phyloP scores from a whole-genome alignment of 2,113 vertebrate species.

The Ailurus styani region DNA sequence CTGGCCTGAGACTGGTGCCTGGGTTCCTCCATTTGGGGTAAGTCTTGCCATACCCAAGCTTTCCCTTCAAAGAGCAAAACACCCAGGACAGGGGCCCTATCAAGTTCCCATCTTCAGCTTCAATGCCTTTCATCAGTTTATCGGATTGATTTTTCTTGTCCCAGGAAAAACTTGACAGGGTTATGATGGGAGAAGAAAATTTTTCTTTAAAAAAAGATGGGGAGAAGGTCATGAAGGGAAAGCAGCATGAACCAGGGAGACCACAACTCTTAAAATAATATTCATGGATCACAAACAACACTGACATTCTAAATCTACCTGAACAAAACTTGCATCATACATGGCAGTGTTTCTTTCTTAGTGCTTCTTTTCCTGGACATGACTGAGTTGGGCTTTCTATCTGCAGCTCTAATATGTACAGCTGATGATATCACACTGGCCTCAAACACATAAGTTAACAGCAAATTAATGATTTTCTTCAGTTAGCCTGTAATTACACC shows the following conservation, averaged over 20 bases:
- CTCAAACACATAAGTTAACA: slow-evolving; percentile 12
- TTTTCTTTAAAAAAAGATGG: not conserved
- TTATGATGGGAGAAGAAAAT: not conserved
- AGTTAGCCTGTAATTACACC: slow-evolving; percentile 7
- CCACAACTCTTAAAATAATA: not conserved
- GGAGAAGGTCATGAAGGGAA: not conserved
- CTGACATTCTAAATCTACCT: not conserved
- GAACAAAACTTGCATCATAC: not conserved
- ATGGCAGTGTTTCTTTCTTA: not conserved
- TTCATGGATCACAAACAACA: not conserved
- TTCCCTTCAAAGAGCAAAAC: not conserved
- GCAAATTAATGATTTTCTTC: not conserved
- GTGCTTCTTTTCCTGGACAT: not conserved
- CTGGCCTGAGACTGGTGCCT: not conserved
- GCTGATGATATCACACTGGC: not conserved
- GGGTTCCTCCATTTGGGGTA: not conserved
- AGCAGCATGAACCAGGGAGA: not conserved
- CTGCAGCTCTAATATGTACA: not conserved
- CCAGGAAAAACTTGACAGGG: not conserved
- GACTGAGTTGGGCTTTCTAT: not conserved
- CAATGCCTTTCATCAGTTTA: not conserved
- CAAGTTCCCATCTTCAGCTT: not conserved
- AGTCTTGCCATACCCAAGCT: not conserved
- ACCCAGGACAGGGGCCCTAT: not conserved
- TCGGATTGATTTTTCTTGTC: not conserved